Evolutionary conservation across 1,140 invertebrate species (phyloP), one percentile per base, ranked within the genome.

Genomic region (Octopus sinensis): DNA sequence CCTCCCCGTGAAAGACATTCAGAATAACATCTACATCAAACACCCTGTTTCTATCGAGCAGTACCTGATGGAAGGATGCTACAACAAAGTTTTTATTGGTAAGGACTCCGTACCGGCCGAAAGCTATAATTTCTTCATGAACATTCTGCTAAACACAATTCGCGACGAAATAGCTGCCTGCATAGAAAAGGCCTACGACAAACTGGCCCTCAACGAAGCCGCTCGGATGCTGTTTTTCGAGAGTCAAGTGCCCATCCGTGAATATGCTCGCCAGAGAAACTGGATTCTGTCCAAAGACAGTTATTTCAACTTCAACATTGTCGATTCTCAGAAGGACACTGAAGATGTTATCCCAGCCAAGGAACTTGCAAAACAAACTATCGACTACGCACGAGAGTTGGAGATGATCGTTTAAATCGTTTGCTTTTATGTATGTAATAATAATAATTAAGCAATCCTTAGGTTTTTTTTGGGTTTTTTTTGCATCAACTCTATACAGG

Each of bases 31-130:
- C 79, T 99, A 98, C 90, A 98, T 99, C 56, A 93, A 94, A 84
- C 97, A 98, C 90, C 97, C 98, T 0, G 92, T 99, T 1, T 96
- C 96, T 54, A 92, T 99, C 84, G 98, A 99, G 88, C 98, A 99
- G 88, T 99, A 97, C 91, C 92, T 99, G 73, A 99, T 99, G 97
- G 98, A 99, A 91, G 98, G 98, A 53, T 97, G 96, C 82, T 99
- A 99, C 88, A 99, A 99, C 90, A 99, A 99, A 92, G 95, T 96
- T 80, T 96, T 96, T 88, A 90, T 96, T 73, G 95, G 95, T 5
- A 94, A 97, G 92, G 96, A 94, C 73, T 97, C 97, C 91, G 97
- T 99, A n/a, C 98, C 98, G 77, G 96, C 97, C 10, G 95, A 95
- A 82, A 96, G 95, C 80, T 99, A 99, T 90, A 97, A 95, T 82